Base-by-base conservation (phyloP, 2,113 vertebrate genomes). In the Scolopax mira region DNA sequence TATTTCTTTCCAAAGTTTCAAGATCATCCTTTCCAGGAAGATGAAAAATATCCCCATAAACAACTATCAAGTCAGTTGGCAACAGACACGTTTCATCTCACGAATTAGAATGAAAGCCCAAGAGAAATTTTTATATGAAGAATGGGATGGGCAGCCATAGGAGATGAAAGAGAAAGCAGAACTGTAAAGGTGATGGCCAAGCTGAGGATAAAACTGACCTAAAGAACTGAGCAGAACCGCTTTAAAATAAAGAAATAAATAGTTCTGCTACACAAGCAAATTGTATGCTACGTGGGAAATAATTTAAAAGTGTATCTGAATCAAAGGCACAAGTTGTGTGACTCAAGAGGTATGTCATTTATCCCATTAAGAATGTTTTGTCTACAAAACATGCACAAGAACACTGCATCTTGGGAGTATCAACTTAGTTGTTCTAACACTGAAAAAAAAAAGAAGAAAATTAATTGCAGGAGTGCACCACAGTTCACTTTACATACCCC, bases 161-260 rank as follows among this genome's bases (percentile, higher is more conserved):
- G 23, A 70, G 52, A 52, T 5, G 16, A 49, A 39, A 67, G 9
- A 67, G 35, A 67, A 70, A 7, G 22, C 17, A 18, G 8, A 78
- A 10, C 11, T 51, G 54, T 60, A 42, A 44, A 89, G 72, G 37
- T 4, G 5, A 58, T n/a, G 83, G 64, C 55, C 54, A 70, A 71
- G 51, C n/a, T 86, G 44, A 61, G 24, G 39, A 33, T 48, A 65
- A 64, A 28, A 49, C 21, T 83, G 18, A 25, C 9, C 64, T 74
- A 33, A 6, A 48, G 23, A 83, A 11, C 1, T 7, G 48, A 80
- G 24, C 1, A 1, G 60, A 72, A 81, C 0, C 86, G 6, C 49
- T 41, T 49, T 13, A 18, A 51, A 80, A 46, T 1, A 58, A 22
- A 18, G 1, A 37, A 72, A 37, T 9, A 10, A 31, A 41, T 2